Evolutionary conservation across 1,140 invertebrate species (phyloP).

Genomic region (Calephelis virginiensis): DNA sequence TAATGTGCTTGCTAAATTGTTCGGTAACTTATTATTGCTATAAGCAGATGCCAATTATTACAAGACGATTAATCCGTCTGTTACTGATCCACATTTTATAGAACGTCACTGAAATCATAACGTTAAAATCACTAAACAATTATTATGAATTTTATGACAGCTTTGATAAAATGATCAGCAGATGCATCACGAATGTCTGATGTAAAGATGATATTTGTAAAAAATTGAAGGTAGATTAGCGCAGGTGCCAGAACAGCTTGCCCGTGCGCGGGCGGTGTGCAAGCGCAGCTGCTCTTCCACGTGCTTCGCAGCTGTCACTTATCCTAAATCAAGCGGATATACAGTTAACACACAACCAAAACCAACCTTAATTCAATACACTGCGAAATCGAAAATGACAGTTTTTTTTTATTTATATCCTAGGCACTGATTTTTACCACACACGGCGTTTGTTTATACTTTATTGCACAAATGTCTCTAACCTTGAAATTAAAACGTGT

Average conservation of each 20-base stretch:
- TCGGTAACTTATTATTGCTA: neutral
- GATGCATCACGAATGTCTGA: slow-evolving; percentile 41
- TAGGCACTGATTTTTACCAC: neutral
- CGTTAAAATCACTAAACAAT: neutral
- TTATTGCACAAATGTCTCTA: neutral
- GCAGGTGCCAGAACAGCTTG: slow-evolving; percentile 68
- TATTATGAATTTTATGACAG: neutral
- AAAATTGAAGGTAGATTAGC: slow-evolving; percentile 43
- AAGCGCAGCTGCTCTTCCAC: slow-evolving; percentile 62
- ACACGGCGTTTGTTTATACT: neutral
- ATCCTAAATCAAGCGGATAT: slow-evolving; percentile 33
- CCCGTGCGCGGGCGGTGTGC: slow-evolving; percentile 55
- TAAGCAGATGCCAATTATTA: neutral
- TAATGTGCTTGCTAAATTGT: no score
- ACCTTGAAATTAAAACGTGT: slow-evolving; percentile 13
- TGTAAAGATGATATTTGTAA: slow-evolving; percentile 41
- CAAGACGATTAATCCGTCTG: neutral
- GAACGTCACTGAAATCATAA: slow-evolving; percentile 1
- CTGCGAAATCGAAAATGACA: neutral
- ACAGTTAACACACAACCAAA: slow-evolving; percentile 14
- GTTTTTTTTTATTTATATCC: neutral
- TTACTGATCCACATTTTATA: neutral
- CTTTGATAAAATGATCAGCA: slow-evolving; percentile 31
- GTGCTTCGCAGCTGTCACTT: slow-evolving; percentile 64
- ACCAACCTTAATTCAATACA: neutral